These are phyloP conservation scores for Chrysaora quinquecirrha DNA, from an alignment of 30 jellyfish, hydroid and myxozoan species.

Conservation along the genomic window DNA sequence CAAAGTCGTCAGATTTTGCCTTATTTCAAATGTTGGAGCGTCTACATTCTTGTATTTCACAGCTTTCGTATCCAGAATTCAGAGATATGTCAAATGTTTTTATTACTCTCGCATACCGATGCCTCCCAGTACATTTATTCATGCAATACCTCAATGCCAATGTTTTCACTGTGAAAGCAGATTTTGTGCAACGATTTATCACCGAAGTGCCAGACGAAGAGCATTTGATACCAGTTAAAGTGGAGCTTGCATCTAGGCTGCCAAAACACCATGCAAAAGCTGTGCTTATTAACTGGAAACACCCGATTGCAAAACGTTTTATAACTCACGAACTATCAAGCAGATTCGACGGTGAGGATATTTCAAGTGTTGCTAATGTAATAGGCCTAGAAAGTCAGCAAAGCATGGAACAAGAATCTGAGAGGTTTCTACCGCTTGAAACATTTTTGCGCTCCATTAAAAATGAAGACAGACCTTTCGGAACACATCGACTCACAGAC, in stretches of 20 bases:
- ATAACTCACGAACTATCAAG: conserved; percentile 57
- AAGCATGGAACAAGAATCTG: conserved; percentile 4
- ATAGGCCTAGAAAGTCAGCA: conserved; percentile 9
- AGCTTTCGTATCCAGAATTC: conserved; percentile 71
- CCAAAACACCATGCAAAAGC: conserved; percentile 59
- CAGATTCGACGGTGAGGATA: conserved; percentile 26
- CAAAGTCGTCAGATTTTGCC: conserved; percentile 49
- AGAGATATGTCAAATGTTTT: conserved; percentile 58
- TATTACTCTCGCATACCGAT: conserved; percentile 69
- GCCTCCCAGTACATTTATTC: conserved; percentile 69
- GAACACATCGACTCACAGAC: conserved; percentile 31
- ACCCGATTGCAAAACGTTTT: conserved; percentile 63
- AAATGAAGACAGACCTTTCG: conserved; percentile 18
- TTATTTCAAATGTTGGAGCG: conserved; percentile 85
- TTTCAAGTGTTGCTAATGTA: neutral
- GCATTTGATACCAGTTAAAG: conserved; percentile 42
- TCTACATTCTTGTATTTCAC: conserved; percentile 30
- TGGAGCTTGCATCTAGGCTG: conserved; percentile 53
- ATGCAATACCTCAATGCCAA: conserved; percentile 71
- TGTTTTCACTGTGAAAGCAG: conserved; percentile 61
- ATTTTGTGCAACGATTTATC: conserved; percentile 56
- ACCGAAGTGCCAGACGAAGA: conserved; percentile 66
- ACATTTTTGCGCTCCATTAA: conserved; percentile 49
- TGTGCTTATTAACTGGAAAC: conserved; percentile 58
- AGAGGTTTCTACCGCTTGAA: conserved; percentile 43